Percentiles rank a stretch among this genome's conserved stretches.
phyloP scores from a whole-genome alignment of 2,888 invertebrate species.

The Cheilosia grossa region DNA sequence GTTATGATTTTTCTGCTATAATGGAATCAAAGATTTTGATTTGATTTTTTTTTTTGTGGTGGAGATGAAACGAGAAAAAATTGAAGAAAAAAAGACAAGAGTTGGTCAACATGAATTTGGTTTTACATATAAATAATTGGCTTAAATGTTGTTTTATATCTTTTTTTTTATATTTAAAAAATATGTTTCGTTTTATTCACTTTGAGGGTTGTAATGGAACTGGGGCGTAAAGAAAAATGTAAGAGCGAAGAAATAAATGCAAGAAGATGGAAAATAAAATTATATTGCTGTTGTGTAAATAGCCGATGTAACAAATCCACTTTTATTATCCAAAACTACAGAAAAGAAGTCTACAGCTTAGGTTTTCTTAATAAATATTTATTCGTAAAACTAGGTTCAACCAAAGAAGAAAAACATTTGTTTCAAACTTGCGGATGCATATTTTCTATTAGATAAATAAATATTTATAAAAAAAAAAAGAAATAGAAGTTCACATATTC shows the following conservation, averaged over 20 bases:
- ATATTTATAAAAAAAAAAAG: slow-evolving; percentile 35
- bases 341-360: slow-evolving; percentile 50
- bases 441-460: slow-evolving; percentile 46
- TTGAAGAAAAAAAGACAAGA: slow-evolving; percentile 71
- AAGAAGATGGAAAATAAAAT: slow-evolving; percentile 41
- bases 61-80: slow-evolving; percentile 74
- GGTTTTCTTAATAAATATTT: slow-evolving; percentile 31
- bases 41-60: slow-evolving; percentile 50
- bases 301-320: slow-evolving; percentile 49
- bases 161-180: slow-evolving; percentile 28
- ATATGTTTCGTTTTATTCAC: slow-evolving; percentile 51
- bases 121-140: slow-evolving; percentile 40
- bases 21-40: slow-evolving; percentile 54
- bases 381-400: slow-evolving; percentile 32
- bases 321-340: slow-evolving; percentile 65
- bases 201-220: slow-evolving; percentile 1
- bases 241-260: slow-evolving; percentile 21
- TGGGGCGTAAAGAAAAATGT: slow-evolving; percentile 22
- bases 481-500: slow-evolving; percentile 36
- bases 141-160: slow-evolving; percentile 26
- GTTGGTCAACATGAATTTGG: slow-evolving; percentile 72
- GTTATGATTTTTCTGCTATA: slow-evolving; percentile 83
- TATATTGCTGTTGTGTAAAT: slow-evolving; percentile 16
- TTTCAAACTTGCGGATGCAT: slow-evolving; percentile 24
- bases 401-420: slow-evolving; percentile 9